These are phyloP conservation scores for Hemibagrus wyckioides DNA, from an alignment of 2,113 vertebrate species.

Conservation along the genomic window DNA sequence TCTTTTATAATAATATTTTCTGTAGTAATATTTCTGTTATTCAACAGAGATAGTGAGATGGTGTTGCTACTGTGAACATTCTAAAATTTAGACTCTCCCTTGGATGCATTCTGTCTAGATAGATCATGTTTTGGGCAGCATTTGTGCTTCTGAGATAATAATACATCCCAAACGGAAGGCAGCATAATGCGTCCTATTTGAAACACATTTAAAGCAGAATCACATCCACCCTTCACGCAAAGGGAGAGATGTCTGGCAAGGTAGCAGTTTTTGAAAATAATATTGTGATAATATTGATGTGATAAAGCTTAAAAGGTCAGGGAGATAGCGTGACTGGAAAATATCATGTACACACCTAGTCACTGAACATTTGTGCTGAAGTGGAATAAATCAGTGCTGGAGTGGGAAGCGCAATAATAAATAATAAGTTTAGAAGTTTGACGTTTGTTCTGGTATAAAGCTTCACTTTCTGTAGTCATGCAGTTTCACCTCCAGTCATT, in stretches of 20 bases:
- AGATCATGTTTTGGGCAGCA: neutral
- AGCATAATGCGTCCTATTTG: neutral
- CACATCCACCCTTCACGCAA: neutral
- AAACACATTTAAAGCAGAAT: neutral
- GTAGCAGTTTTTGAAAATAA: neutral
- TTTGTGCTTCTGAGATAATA: neutral
- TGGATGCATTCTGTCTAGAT: neutral
- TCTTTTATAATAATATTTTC: too few relatives aligned
- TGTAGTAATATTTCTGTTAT: too few relatives aligned
- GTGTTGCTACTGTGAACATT: neutral
- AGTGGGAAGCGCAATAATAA: neutral
- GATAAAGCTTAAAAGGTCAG: neutral
- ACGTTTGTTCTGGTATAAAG: neutral
- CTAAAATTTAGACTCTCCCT: neutral
- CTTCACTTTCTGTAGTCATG: neutral
- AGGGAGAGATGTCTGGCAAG: neutral
- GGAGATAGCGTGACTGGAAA: neutral
- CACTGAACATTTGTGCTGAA: neutral
- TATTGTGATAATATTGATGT: slow-evolving; percentile 3
- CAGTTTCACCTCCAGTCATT: neutral
- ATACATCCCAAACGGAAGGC: neutral
- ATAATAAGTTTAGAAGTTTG: neutral
- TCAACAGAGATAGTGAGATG: neutral
- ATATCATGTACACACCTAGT: neutral
- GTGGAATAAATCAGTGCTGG: neutral